Conservation (phyloP, 2,113 vertebrate species). For the Butorides virescens region DNA sequence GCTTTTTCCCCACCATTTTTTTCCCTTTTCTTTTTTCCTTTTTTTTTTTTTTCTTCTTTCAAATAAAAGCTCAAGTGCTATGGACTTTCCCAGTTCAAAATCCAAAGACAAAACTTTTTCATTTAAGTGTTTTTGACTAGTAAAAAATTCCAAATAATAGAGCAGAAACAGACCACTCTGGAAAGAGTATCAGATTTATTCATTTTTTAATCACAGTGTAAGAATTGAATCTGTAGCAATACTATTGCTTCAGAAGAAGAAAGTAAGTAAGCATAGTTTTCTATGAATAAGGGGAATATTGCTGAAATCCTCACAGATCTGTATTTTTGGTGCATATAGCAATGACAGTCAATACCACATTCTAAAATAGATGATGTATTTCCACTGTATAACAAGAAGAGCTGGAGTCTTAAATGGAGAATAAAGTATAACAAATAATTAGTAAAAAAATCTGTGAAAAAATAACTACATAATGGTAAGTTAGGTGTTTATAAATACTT, state of each 20-base stretch:
- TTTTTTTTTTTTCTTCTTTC: background rate
- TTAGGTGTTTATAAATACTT: background rate
- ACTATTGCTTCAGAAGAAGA: background rate
- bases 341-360: background rate
- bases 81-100: background rate
- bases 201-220: background rate
- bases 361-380: background rate
- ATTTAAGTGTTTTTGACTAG: background rate
- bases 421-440: background rate
- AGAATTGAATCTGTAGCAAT: background rate
- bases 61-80: background rate
- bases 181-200: background rate
- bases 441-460: background rate
- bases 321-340: background rate
- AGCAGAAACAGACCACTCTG: background rate
- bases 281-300: background rate
- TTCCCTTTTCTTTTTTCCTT: accelerated
- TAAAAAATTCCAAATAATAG: background rate
- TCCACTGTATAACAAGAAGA: background rate
- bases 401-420: background rate
- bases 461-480: background rate
- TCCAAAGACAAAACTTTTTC: background rate
- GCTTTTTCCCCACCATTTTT: too few relatives aligned
- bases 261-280: background rate
- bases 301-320: background rate